Conservation (phyloP, 2,888 invertebrate genomes). For the Caenorhabditis sp. region DNA sequence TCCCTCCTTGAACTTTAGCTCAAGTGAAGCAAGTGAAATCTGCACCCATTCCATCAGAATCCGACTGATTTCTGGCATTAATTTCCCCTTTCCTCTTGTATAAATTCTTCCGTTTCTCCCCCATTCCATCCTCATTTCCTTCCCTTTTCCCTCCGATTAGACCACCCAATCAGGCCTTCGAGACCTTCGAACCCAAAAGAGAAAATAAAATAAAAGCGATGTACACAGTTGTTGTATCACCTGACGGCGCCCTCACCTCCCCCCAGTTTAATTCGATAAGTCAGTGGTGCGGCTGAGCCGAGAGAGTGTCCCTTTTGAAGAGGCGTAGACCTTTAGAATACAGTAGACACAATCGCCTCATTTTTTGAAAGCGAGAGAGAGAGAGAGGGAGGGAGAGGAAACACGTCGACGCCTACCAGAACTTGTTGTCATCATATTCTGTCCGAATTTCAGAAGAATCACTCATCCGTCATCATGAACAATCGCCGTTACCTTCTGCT, state of each 20-base stretch:
- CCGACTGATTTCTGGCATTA: no score
- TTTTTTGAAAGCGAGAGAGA: no score
- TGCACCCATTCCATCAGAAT: no score
- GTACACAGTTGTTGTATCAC: constrained; percentile 35
- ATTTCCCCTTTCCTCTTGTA: no score
- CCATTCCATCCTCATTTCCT: no score
- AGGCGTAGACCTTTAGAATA: constrained; percentile 35
- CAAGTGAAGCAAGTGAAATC: no score
- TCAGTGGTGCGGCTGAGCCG: constrained; percentile 20
- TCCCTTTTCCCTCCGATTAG: no score
- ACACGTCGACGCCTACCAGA: constrained; percentile 15
- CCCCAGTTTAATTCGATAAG: constrained; percentile 47
- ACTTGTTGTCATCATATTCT: constrained; percentile 13
- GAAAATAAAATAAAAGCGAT: no score
- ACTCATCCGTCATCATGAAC: constrained; percentile 3
- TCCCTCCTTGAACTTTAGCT: no score
- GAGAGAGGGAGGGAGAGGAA: no score
- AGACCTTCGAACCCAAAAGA: constrained; percentile 10
- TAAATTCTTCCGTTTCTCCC: no score
- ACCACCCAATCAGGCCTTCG: constrained; percentile 4
- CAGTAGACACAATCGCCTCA: constrained; percentile 14
- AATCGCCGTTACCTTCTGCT: constrained; percentile 17
- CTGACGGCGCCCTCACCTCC: constrained; percentile 24
- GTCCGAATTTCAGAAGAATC: constrained; percentile 1
- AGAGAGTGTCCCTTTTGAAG: constrained; percentile 6